These are phyloP conservation scores for Musca domestica DNA, from an alignment of 1,140 invertebrate genomes.

Conservation along the genomic window DNA sequence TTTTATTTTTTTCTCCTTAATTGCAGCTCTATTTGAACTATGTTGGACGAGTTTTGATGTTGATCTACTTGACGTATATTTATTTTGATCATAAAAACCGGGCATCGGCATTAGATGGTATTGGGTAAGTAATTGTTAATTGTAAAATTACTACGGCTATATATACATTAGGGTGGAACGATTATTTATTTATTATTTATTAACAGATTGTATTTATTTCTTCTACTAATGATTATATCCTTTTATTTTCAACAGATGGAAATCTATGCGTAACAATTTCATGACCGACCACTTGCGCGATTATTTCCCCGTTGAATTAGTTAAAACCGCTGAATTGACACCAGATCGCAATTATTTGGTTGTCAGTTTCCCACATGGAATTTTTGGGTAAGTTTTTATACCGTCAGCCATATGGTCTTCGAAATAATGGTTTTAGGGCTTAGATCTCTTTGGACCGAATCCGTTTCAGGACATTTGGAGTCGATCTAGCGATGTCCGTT, in stretches of 20 bases:
- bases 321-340: conserved; percentile 79
- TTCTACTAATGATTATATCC: no score
- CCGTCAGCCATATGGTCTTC: no score
- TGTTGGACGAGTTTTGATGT: not conserved
- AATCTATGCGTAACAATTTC: conserved; percentile 59
- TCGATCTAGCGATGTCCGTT: no score
- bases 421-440: no score
- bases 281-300: conserved; percentile 73
- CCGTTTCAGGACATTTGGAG: no score
- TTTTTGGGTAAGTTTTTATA: conserved; percentile 56
- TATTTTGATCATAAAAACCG: conserved; percentile 23
- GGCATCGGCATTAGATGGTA: conserved; percentile 22
- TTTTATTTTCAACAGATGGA: conserved; percentile 54
- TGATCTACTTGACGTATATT: conserved; percentile 24
- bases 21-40: not conserved
- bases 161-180: no score
- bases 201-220: no score
- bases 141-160: not conserved
- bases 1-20: not conserved
- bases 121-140: conserved; percentile 39
- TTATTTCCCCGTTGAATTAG: conserved; percentile 82
- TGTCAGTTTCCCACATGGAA: conserved; percentile 86
- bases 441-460: no score
- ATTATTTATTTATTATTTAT: no score
- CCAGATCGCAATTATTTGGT: conserved; percentile 82